Conservation (phyloP, 1,140 invertebrate species). For the Pentalonia nigronervosa region DNA sequence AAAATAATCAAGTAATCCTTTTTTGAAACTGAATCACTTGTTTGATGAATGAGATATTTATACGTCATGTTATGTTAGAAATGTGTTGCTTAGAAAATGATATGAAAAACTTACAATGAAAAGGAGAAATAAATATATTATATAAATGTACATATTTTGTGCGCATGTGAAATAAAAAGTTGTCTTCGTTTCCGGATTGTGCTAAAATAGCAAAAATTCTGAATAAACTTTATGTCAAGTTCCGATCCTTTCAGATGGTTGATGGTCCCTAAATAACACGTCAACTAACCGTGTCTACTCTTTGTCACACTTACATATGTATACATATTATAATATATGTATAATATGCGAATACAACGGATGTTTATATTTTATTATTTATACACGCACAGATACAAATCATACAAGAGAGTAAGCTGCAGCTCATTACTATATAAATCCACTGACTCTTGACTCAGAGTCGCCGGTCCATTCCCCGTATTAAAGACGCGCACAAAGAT, state of each 20-base stretch:
- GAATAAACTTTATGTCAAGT: conserved; percentile 7
- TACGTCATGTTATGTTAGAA: background rate
- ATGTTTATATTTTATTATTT: conserved; percentile 11
- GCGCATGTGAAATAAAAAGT: background rate
- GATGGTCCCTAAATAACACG: background rate
- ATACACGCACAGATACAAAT: background rate
- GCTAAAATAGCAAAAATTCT: background rate
- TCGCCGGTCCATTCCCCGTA: background rate
- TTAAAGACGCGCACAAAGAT: background rate
- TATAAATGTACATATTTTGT: background rate
- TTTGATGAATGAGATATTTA: background rate
- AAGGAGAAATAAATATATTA: background rate
- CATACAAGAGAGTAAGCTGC: background rate
- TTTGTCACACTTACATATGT: background rate
- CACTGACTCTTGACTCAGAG: background rate
- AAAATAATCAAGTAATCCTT: background rate
- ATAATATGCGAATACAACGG: background rate
- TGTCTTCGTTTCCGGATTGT: conserved; percentile 7
- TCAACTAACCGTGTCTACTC: background rate
- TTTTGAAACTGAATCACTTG: background rate
- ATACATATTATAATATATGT: background rate
- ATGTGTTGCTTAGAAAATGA: background rate
- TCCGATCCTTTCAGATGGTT: background rate
- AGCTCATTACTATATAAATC: conserved; percentile 1
- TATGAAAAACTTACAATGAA: background rate